Evolutionary conservation across 2,797 vertebrate genomes (phyloP).

Genomic region (Emydoidea blandingii): DNA sequence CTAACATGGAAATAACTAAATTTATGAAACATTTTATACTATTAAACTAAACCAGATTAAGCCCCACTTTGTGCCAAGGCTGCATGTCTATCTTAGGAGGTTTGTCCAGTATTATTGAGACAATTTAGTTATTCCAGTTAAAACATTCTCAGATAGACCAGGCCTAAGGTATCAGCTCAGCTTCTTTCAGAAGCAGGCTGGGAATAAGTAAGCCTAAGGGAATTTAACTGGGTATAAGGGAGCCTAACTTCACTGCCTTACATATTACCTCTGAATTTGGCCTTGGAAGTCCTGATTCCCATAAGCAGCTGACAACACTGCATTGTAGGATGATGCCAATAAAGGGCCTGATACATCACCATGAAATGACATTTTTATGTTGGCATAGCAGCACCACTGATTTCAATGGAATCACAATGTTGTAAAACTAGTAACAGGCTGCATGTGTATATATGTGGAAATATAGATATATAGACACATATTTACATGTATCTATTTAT

Average conservation of each 20-base stretch:
- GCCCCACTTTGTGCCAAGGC: background rate
- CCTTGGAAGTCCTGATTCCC: background rate
- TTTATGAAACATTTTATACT: background rate
- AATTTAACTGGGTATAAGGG: background rate
- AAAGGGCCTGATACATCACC: rapidly evolving
- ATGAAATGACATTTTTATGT: background rate
- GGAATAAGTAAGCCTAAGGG: background rate
- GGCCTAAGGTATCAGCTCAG: background rate
- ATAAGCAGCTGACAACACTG: background rate
- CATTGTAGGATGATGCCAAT: background rate
- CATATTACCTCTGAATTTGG: rapidly evolving
- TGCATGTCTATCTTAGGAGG: rapidly evolving
- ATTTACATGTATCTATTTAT: background rate
- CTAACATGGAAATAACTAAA: background rate
- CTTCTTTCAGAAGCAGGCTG: background rate
- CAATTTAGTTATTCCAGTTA: background rate
- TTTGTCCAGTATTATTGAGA: background rate
- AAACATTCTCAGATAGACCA: background rate
- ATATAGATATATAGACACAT: background rate
- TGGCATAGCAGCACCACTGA: rapidly evolving
- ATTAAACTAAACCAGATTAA: background rate
- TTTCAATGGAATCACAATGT: background rate
- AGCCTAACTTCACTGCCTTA: rapidly evolving
- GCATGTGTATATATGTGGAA: background rate
- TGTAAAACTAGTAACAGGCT: background rate